phyloP scores from a whole-genome alignment of 2,797 vertebrate genomes.

The Luscinia megarhynchos region DNA sequence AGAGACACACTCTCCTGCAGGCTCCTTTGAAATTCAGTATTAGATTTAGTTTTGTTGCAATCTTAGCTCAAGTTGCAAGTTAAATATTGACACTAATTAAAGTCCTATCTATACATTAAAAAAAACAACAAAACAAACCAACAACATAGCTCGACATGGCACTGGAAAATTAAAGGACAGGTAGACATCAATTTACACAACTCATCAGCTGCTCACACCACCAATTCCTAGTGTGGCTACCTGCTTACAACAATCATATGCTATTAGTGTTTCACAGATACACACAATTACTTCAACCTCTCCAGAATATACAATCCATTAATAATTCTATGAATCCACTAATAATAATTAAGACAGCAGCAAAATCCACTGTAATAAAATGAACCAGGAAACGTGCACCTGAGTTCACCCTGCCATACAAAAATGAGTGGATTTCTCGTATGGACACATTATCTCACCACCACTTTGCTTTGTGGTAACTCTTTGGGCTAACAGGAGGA shows the following conservation, averaged over 20 bases:
- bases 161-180: neutral
- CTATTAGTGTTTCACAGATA: neutral
- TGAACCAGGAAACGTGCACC: neutral
- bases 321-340: neutral
- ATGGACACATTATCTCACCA: accelerated
- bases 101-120: neutral
- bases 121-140: neutral
- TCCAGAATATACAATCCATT: neutral
- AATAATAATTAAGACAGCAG: neutral
- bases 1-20: neutral
- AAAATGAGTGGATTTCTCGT: neutral
- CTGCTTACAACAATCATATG: neutral
- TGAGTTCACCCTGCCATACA: neutral
- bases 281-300: neutral
- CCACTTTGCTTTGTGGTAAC: neutral
- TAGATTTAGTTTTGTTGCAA: neutral
- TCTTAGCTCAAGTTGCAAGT: neutral
- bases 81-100: neutral
- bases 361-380: neutral
- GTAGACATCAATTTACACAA: neutral
- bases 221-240: neutral
- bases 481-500: neutral
- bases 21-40: neutral
- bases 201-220: neutral
- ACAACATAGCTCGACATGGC: neutral